Evolutionary conservation across 35 echinoderm and acorn worm species (phyloP).

Genomic region (Apostichopus parvimensis): DNA sequence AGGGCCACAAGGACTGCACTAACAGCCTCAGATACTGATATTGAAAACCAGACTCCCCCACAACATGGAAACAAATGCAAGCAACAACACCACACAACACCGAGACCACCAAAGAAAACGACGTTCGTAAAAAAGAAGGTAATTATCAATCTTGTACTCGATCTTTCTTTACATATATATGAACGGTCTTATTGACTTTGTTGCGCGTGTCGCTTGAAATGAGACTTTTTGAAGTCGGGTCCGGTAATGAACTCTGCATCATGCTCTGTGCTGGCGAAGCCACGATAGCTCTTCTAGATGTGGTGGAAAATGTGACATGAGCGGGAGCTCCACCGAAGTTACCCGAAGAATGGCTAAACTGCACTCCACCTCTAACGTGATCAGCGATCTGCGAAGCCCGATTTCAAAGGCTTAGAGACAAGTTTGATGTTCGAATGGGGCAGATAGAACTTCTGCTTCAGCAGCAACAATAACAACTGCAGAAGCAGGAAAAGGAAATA

Average conservation of each 20-base stretch:
- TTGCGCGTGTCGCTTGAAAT: too few species aligned
- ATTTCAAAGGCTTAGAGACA: neutral
- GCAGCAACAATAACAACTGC: neutral
- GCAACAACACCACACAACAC: too few species aligned
- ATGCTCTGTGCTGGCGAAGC: neutral
- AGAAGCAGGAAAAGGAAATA: neutral
- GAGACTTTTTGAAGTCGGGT: too few species aligned
- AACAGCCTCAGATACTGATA: neutral
- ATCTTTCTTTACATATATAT: too few species aligned
- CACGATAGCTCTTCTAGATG: neutral
- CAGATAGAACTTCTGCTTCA: neutral
- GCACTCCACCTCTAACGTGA: too few species aligned
- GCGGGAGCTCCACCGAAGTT: neutral
- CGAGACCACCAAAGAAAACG: too few species aligned
- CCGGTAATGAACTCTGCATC: too few species aligned
- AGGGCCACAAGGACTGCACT: neutral
- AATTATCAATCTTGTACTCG: too few species aligned
- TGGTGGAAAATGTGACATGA: neutral
- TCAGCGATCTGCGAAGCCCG: neutral
- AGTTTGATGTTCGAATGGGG: neutral
- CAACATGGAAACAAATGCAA: too few species aligned
- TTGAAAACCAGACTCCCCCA: neutral
- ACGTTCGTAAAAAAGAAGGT: too few species aligned
- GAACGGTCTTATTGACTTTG: too few species aligned
- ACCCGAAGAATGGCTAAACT: neutral